These are phyloP conservation scores for Drosophila cognata DNA, from an alignment of 2,888 invertebrate species.

Conservation along the genomic window DNA sequence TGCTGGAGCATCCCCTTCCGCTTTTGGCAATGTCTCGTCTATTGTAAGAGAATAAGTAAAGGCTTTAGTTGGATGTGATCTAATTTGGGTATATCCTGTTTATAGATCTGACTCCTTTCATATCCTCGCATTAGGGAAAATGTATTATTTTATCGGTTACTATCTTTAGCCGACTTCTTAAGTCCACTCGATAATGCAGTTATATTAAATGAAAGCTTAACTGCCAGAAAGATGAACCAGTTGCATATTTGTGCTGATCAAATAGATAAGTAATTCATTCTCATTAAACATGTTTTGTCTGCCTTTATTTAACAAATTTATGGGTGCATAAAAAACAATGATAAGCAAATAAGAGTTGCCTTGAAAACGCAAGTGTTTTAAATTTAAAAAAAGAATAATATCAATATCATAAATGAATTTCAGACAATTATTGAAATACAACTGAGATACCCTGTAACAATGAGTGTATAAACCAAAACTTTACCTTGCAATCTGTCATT, in stretches of 20 bases:
- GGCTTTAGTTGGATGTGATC: neutral
- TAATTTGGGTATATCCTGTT: too few species aligned
- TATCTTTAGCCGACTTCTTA: neutral
- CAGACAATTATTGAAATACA: neutral
- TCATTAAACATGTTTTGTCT: too few species aligned
- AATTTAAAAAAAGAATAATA: neutral
- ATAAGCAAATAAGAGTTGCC: neutral
- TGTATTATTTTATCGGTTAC: neutral
- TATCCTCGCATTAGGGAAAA: neutral
- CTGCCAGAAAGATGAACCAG: neutral
- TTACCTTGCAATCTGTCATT: neutral
- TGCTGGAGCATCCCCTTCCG: constrained; percentile 21
- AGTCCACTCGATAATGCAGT: neutral
- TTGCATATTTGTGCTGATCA: neutral
- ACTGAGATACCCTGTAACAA: neutral
- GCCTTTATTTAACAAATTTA: neutral
- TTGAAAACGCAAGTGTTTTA: constrained; percentile 7
- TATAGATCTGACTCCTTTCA: neutral
- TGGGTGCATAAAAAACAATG: neutral
- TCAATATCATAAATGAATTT: constrained; percentile 1
- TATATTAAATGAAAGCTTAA: neutral
- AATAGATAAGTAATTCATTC: neutral
- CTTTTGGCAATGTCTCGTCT: constrained; percentile 4
- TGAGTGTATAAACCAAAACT: neutral
- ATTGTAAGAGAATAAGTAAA: neutral